phyloP scores from a whole-genome alignment of 2,113 vertebrate genomes.

The Antechinus stuartii region DNA sequence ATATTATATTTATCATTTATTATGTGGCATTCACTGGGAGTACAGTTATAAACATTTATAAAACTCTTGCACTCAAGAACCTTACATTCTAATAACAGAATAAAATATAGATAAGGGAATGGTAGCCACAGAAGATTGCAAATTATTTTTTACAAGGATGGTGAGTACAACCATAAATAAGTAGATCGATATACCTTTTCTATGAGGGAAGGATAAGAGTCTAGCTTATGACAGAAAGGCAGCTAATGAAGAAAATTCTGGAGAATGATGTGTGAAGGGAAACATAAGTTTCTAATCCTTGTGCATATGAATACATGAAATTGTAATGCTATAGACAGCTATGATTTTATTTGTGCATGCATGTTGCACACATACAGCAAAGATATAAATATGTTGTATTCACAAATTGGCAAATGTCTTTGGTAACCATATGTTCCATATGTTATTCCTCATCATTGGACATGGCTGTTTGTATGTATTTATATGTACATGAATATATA shows the following conservation, averaged over 20 bases:
- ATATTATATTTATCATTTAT: neutral
- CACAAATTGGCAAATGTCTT: neutral
- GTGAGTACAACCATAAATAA: neutral
- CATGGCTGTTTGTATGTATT: neutral
- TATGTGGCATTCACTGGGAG: neutral
- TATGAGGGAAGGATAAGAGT: neutral
- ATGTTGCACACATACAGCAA: neutral
- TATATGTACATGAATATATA: neutral
- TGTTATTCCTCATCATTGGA: neutral
- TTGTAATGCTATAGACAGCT: neutral
- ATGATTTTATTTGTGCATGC: neutral
- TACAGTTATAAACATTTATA: neutral
- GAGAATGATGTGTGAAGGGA: neutral
- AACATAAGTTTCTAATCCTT: neutral
- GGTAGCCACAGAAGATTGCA: neutral
- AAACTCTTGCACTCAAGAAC: neutral
- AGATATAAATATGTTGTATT: neutral
- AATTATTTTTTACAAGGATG: neutral
- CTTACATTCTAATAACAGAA: neutral
- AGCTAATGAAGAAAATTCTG: neutral
- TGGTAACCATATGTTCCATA: neutral
- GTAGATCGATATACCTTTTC: no score
- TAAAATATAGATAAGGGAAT: neutral
- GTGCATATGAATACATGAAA: neutral
- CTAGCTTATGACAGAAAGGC: neutral